Evolutionary conservation across 2,113 vertebrate genomes (phyloP).

Genomic region (Chiloscyllium plagiosum): DNA sequence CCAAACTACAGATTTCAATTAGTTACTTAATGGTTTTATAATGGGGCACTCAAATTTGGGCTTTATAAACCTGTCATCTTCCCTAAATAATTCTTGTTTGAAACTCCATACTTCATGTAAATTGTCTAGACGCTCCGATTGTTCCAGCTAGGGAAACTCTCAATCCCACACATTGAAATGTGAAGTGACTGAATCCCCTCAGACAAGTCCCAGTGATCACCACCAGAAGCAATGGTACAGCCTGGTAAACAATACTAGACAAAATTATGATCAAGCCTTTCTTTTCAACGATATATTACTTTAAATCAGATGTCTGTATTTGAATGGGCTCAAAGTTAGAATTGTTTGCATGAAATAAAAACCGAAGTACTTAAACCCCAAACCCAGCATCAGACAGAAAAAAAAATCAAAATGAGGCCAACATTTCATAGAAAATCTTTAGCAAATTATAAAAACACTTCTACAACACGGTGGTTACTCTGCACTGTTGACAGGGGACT

Average conservation of each 20-base stretch:
- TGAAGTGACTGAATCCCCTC: neutral
- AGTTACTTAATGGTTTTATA: neutral
- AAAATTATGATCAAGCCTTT: neutral
- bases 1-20: neutral
- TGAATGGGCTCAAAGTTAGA: neutral
- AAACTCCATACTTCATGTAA: neutral
- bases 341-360: neutral
- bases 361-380: neutral
- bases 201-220: neutral
- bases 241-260: neutral
- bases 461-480: neutral
- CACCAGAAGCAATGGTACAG: neutral
- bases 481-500: conserved; percentile 33
- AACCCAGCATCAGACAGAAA: conserved; percentile 31
- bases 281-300: neutral
- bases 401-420: neutral
- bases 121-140: neutral
- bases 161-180: neutral
- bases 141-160: neutral
- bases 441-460: conserved; percentile 31
- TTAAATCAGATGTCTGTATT: neutral
- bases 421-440: conserved; percentile 36
- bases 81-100: neutral
- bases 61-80: neutral
- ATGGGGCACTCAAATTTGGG: conserved; percentile 8